phyloP scores from a whole-genome alignment of 2,888 invertebrate species.

The Conops quadrifasciatus region DNA sequence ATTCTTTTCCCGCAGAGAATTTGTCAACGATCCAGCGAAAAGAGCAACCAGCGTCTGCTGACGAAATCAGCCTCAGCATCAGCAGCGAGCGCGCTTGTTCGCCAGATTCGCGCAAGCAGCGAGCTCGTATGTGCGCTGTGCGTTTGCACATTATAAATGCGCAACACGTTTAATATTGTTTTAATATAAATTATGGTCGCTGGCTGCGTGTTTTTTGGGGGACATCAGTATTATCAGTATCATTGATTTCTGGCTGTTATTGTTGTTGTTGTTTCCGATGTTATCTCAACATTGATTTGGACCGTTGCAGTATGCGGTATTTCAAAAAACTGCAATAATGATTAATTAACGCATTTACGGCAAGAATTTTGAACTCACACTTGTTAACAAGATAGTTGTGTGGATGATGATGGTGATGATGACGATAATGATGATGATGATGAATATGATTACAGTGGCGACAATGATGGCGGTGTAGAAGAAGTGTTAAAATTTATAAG shows the following conservation, averaged over 20 bases:
- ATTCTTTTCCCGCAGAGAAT: slow-evolving; percentile 11
- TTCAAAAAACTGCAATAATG: slow-evolving; percentile 21
- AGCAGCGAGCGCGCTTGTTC: neutral
- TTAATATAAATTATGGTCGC: slow-evolving; percentile 28
- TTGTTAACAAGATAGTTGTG: neutral
- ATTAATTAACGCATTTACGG: slow-evolving; percentile 23
- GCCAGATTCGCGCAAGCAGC: neutral
- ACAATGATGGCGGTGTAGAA: no score
- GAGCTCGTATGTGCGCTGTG: neutral
- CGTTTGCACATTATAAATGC: slow-evolving; percentile 23
- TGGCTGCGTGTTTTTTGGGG: neutral
- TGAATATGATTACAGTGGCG: no score
- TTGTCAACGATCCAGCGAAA: slow-evolving; percentile 1
- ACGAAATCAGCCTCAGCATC: neutral
- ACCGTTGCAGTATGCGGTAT: neutral
- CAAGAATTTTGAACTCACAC: slow-evolving; percentile 29
- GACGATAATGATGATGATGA: no score
- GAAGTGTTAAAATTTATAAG: slow-evolving; percentile 29
- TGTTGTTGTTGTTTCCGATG: neutral
- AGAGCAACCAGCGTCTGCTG: neutral
- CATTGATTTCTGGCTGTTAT: neutral
- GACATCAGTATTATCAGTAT: neutral
- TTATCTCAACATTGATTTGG: neutral
- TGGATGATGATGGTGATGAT: no score
- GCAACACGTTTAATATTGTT: slow-evolving; percentile 31